Base-by-base conservation (phyloP, 2,888 invertebrate species). In the Coelogynopora nodosa region DNA sequence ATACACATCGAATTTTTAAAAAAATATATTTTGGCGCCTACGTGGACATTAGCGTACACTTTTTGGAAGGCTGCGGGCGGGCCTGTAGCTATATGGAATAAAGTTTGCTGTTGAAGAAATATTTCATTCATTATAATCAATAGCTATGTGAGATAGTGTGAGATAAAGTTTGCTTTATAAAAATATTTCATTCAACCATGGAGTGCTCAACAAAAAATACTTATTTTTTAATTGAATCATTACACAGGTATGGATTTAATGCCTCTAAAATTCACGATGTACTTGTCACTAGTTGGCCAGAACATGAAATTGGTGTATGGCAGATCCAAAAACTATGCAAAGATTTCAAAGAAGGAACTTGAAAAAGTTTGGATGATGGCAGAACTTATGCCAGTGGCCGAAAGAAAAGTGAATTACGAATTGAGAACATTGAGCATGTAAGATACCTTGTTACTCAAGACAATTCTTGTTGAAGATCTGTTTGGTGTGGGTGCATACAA, bases 11-110 rank as follows among this genome's bases (percentile, higher is more conserved):
- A 74, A 74, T 74, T 74, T 74, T n/a, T n/a, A 74, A 74, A 74
- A 74, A n/a, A n/a, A 74, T 74, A 49, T 23, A 74, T 74, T 74
- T 23, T 74, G 74, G 18, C 23, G 27, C 74, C 74, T 74, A 74
- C 23, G 27, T 74, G 74, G 74, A 74, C 74, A 74, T 74, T 74
- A 74, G 74, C 74, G 27, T 74, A 74, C 74, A 74, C 5, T 74
- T 74, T 74, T 74, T 74, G 74, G 74, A 74, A 74, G 74, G 74
- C 74, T 74, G 74, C 27, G 74, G 74, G 74, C 23, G 74, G 74
- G 74, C 74, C 74, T 74, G 74, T 49, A n/a, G n/a, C n/a, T n/a
- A n/a, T n/a, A n/a, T n/a, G n/a, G n/a, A n/a, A n/a, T n/a, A n/a
- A n/a, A n/a, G n/a, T n/a, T n/a, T n/a, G n/a, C n/a, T n/a, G n/a